Evolutionary conservation across 1,140 invertebrate species (phyloP), one percentile per base, ranked within the genome.

Genomic region (Subanguina moxae): DNA sequence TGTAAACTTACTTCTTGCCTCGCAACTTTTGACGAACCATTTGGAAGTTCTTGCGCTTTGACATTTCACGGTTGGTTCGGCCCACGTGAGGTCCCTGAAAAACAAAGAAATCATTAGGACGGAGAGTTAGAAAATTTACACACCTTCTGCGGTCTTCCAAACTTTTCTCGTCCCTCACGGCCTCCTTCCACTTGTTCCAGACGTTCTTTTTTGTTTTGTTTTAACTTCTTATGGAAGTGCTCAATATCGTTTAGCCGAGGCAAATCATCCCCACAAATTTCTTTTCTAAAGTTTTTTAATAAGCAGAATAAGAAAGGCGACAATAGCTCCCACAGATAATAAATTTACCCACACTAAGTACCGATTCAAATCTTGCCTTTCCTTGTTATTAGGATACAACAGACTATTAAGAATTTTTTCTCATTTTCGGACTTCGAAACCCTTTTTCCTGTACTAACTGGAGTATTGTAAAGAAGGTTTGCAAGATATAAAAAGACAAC

Each of bases 211-310:
- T 82, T 82, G 3, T 64, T 74, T 59, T 80, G 77, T 45, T 63
- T 63, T n/a, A 78, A 67, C 61, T 83, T 82, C 58, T 82, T 81
- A 61, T 80, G 74, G 66, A 82, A 83, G 28, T 83, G 81, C 52
- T 80, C 75, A 48, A 82, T 82, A 62, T 82, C 73, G 13, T 74
- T 76, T 13, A 82, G 58, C 0, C 80, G 72, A 19, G 81, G 67
- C n/a, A 82, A 65, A 25, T 80, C 79, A 62, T 81, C 80, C 1
- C 65, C 70, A 15, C 67, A 57, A 1, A 25, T 68, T 1, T 63
- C 67, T 25, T 69, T 52, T 45, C 76, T 78, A 66, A 71, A 80
- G 3, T 25, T 52, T 7, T 21, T n/a, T n/a, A n/a, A n/a, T n/a
- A n/a, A n/a, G n/a, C n/a, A n/a, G n/a, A n/a, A n/a, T n/a, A n/a